These are phyloP conservation scores for Festucalex cinctus DNA, from an alignment of 2,113 vertebrate genomes.

Conservation along the genomic window DNA sequence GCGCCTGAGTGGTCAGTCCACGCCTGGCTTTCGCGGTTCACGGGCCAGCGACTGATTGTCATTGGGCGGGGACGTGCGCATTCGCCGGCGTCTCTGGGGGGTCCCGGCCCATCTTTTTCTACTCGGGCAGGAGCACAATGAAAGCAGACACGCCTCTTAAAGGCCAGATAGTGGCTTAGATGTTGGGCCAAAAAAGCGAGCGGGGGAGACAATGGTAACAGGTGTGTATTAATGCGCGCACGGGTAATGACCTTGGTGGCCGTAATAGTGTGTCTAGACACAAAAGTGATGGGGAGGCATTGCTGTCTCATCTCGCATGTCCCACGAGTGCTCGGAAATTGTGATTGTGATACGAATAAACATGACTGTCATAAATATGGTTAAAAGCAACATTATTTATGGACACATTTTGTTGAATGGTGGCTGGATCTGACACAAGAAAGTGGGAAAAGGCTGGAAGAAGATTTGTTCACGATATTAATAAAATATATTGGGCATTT, in stretches of 20 bases:
- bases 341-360: constrained; percentile 2
- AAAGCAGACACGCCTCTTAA: constrained; percentile 64
- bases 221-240: constrained; percentile 63
- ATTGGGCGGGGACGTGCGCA: constrained; percentile 60
- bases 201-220: constrained; percentile 66
- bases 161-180: constrained; percentile 58
- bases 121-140: constrained; percentile 60
- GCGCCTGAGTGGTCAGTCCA: constrained; percentile 51
- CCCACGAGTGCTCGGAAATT: constrained; percentile 24
- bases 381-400: background rate
- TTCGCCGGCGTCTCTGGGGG: constrained; percentile 40
- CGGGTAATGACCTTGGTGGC: constrained; percentile 65
- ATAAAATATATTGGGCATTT: too few species aligned
- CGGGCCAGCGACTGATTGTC: constrained; percentile 48
- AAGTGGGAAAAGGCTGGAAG: too few species aligned
- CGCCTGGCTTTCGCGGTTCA: constrained; percentile 44
- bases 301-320: constrained; percentile 45
- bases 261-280: constrained; percentile 67
- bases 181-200: constrained; percentile 57
- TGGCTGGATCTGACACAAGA: background rate
- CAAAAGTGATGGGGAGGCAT: constrained; percentile 48
- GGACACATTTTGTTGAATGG: background rate
- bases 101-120: constrained; percentile 57
- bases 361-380: background rate
- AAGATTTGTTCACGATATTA: too few species aligned